A percentile compares a stretch with the other conserved stretches of the same genome.
phyloP scores from a whole-genome alignment of 2,888 invertebrate species.

The Oscheius onirici region DNA sequence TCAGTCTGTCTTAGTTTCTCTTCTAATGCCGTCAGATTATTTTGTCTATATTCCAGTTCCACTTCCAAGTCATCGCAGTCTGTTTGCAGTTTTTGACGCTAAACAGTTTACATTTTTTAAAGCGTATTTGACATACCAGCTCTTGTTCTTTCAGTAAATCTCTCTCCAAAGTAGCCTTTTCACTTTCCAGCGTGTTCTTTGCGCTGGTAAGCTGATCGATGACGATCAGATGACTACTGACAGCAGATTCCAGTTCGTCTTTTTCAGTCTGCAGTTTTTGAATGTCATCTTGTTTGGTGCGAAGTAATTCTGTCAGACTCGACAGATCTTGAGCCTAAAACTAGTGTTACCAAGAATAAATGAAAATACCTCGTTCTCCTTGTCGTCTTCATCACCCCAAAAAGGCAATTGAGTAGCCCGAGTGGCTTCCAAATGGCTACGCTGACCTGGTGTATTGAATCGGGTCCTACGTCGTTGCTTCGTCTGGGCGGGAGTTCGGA shows the following conservation, averaged over 20 bases:
- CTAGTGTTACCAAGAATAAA: not conserved
- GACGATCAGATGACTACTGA: not conserved
- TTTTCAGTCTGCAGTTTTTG: not conserved
- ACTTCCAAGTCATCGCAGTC: too few species aligned
- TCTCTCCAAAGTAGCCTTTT: too few species aligned
- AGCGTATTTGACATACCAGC: too few species aligned
- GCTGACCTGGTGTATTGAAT: not conserved
- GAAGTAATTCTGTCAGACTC: not conserved
- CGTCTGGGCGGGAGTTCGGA: not conserved
- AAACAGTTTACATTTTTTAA: too few species aligned
- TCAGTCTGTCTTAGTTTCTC: too few species aligned
- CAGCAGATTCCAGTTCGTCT: slow-evolving; percentile 5
- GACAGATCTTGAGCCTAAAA: not conserved
- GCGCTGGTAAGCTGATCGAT: not conserved
- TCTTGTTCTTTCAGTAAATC: too few species aligned
- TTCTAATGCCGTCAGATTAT: too few species aligned
- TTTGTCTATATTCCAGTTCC: too few species aligned
- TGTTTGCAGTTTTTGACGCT: too few species aligned
- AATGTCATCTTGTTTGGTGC: slow-evolving; percentile 2
- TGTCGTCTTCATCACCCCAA: slow-evolving; percentile 25
- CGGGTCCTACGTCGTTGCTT: slow-evolving; percentile 6
- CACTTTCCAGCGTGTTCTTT: too few species aligned
- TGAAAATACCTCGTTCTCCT: not conserved
- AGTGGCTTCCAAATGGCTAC: not conserved
- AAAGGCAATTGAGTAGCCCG: not conserved